Conservation (phyloP, 2,888 invertebrate species). For the Tortricodes alternella region DNA sequence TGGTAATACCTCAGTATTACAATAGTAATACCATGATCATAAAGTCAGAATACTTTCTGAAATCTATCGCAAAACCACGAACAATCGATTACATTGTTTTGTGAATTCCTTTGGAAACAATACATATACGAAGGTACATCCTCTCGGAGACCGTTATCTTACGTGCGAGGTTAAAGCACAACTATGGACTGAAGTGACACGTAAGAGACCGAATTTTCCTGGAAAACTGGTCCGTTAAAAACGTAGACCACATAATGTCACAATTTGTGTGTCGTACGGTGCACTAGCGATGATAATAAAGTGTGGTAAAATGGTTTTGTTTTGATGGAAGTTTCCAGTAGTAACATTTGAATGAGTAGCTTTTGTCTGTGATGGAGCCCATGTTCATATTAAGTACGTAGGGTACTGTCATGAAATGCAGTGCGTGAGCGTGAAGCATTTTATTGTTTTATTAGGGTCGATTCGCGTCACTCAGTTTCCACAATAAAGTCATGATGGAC, state of each 20-base stretch:
- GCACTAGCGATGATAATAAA: constrained; percentile 8
- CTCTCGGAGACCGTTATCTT: constrained; percentile 23
- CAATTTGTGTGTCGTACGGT: constrained; percentile 18
- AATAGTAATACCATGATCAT: too few species aligned
- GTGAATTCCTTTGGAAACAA: constrained; percentile 16
- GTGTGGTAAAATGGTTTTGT: constrained; percentile 13
- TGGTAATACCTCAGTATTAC: too few species aligned
- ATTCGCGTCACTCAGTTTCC: constrained; percentile 61
- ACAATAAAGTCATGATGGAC: constrained; percentile 47
- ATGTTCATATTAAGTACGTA: constrained; percentile 1
- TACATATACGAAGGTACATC: constrained; percentile 11
- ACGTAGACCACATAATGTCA: constrained; percentile 23
- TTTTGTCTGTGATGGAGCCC: constrained; percentile 5
- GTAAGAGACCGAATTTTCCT: constrained; percentile 23
- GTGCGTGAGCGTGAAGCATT: constrained; percentile 60
- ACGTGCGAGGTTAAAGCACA: constrained; percentile 26
- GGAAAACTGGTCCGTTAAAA: constrained; percentile 26
- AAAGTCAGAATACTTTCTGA: not conserved
- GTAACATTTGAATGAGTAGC: constrained; percentile 1
- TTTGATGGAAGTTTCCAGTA: constrained; percentile 13
- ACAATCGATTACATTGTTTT: constrained; percentile 3
- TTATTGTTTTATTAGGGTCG: constrained; percentile 56
- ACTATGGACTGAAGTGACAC: constrained; percentile 13
- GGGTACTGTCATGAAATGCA: constrained; percentile 54
- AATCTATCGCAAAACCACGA: not conserved